Conservation (phyloP, 2,797 vertebrate genomes). For the Enteromius treurensis region DNA sequence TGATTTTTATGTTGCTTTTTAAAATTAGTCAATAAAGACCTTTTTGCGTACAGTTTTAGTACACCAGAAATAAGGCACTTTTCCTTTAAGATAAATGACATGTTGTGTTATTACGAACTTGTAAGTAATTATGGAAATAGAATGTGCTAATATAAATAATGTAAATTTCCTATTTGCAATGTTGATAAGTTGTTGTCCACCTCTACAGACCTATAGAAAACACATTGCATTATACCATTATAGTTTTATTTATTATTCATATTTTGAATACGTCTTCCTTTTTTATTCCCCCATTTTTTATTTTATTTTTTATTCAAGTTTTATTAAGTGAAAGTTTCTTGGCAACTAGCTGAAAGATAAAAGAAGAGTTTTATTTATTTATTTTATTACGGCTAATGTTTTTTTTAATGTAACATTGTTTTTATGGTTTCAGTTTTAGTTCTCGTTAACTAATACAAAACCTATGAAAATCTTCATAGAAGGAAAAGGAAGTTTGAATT, state of each 20-base stretch:
- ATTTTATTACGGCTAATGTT: no score
- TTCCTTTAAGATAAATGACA: not conserved
- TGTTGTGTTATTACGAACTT: not conserved
- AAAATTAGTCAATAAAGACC: not conserved
- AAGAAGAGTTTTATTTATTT: not conserved
- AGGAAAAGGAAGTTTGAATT: constrained; percentile 52
- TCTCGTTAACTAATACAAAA: no score
- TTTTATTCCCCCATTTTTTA: not conserved
- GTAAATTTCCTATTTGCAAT: constrained; percentile 9
- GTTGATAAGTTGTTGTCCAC: not conserved
- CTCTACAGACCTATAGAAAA: not conserved
- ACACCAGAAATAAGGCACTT: not conserved
- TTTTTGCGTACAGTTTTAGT: not conserved
- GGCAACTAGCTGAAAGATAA: no score
- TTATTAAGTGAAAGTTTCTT: not conserved
- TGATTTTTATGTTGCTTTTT: not conserved
- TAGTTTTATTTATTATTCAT: not conserved
- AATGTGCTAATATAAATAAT: not conserved
- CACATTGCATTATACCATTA: not conserved
- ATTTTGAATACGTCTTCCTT: not conserved
- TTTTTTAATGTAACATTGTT: no score
- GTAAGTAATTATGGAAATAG: not conserved
- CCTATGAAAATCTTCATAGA: not conserved
- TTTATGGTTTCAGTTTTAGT: no score
- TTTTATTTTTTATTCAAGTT: not conserved